phyloP scores from a whole-genome alignment of 1,140 invertebrate genomes.

The Diabrotica undecimpunctata region DNA sequence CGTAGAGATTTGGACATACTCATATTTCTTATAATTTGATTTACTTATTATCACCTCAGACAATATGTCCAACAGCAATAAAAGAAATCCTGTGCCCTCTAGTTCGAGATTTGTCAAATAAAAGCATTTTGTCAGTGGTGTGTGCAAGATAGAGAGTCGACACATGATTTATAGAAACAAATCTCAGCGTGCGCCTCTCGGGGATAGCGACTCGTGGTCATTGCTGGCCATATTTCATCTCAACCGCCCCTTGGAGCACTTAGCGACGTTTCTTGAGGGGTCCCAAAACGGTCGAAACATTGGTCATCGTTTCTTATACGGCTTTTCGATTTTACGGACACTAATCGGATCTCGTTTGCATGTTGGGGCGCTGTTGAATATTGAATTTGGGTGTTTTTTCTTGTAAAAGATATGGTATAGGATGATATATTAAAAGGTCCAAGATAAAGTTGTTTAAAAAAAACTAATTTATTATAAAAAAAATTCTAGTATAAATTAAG shows the following conservation, averaged over 20 bases:
- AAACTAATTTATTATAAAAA: not conserved
- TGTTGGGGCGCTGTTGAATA: not conserved
- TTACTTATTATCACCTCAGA: too few relatives aligned
- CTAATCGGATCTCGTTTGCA: constrained; percentile 6
- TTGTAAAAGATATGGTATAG: not conserved
- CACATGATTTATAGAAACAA: constrained; percentile 35
- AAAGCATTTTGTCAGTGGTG: constrained; percentile 33
- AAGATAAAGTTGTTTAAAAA: not conserved
- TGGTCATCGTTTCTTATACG: constrained; percentile 9
- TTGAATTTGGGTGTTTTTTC: not conserved
- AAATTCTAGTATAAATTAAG: not conserved
- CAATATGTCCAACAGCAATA: not conserved
- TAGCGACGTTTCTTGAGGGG: constrained; percentile 12
- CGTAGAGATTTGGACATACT: too few relatives aligned
- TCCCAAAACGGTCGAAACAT: not conserved
- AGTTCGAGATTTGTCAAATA: constrained; percentile 36
- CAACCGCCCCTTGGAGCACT: constrained; percentile 25
- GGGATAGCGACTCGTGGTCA: constrained; percentile 33
- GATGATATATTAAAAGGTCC: not conserved
- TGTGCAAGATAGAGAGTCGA: constrained; percentile 30
- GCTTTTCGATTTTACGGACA: constrained; percentile 4
- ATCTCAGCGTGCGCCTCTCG: constrained; percentile 28
- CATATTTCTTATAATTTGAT: too few relatives aligned
- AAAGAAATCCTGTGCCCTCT: constrained; percentile 6
- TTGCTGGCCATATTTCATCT: constrained; percentile 30